Evolutionary conservation across 1,140 invertebrate species (phyloP), one percentile per base, ranked within the genome.

Genomic region (Leptinotarsa lineolata): DNA sequence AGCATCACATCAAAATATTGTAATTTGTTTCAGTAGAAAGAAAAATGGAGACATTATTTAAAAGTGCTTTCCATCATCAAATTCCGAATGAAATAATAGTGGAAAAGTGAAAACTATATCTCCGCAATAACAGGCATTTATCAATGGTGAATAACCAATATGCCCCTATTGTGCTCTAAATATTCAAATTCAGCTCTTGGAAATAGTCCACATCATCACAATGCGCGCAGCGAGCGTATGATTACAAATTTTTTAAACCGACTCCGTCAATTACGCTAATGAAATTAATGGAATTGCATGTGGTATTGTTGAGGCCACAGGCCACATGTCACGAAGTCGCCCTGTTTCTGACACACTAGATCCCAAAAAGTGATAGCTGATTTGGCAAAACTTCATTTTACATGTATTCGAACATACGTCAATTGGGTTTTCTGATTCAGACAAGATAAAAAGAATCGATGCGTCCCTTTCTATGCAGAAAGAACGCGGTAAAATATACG

Each of bases 211-310:
- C 65, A 65, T 24, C 20, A 22, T 30, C 39, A 67, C 65, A 67
- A 67, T 67, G 39, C 20, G 39, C n/a, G 24, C 65, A 67, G 24
- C 24, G 16, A 67, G 24, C 30, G 65, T 45, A 67, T 67, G 65
- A 67, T 67, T 67, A 30, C 61, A n/a, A 46, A 24, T 67, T 67
- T 67, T 67, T 67, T 67, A 67, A 67, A 67, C 22, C 39, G 39
- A n/a, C 20, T 45, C 65, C 65, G 68, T 20, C 68, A 70, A 58
- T 70, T 70, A 70, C 46, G n/a, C 58, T 54, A 58, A 60, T 75
- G 74, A 78, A 78, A 78, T 78, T 73, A 78, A 78, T 77, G 76
- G 74, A 78, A 75, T 73, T 78, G 75, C 64, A 74, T 74, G 61
- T 58, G 73, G 73, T 72, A 78, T 78, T 78, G 77, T 78, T 64